Evolutionary conservation across 1,140 invertebrate genomes (phyloP), one percentile per base, ranked within the genome.

Genomic region (Drosophila pseudoobscura): DNA sequence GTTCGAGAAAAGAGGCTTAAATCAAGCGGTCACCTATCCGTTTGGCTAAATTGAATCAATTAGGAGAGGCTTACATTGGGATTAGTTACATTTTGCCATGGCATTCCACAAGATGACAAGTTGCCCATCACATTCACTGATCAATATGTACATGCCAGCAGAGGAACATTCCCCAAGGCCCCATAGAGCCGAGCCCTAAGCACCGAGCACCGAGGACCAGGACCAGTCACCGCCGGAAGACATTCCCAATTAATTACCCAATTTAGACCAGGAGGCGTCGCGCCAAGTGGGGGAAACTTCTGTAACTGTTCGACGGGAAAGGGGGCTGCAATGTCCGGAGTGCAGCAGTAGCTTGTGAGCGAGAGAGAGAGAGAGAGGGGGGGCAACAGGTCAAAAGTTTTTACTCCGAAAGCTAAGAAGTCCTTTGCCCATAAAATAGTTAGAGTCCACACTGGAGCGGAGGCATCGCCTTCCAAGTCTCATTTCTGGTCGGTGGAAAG

Each of bases 351-450:
- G 22, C 41, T 43, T 57, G 24, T 5, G 24, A 26, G 29, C 8
- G 29, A 2, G 29, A 2, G 29, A 2, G 31, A 31, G 31, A 29
- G 43, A 35, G 5, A 11, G 63, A n/a, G 77, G 11, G 63, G 9
- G 77, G 2, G 64, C 82, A 87, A 87, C 82, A 87, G 82, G 82
- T 87, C 70, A 65, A 69, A 87, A 88, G 61, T 87, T 87, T 78
- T 62, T 35, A 53, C 47, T 35, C 54, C 46, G 17, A 20, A n/a
- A 39, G 62, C 71, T 64, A 75, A 76, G 75, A 75, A 84, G 75
- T 76, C 60, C 35, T 44, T 50, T 51, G 26, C 64, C 55, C 49
- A 55, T 55, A 57, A 47, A 46, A 44, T 69, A 75, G 72, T 75
- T 71, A 6, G 24, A 26, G 24, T 26, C 24, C 24, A 26, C 24